Evolutionary conservation across 2,113 vertebrate genomes (phyloP), one percentile per base, ranked within the genome.

Genomic region (Pelusios castaneus): DNA sequence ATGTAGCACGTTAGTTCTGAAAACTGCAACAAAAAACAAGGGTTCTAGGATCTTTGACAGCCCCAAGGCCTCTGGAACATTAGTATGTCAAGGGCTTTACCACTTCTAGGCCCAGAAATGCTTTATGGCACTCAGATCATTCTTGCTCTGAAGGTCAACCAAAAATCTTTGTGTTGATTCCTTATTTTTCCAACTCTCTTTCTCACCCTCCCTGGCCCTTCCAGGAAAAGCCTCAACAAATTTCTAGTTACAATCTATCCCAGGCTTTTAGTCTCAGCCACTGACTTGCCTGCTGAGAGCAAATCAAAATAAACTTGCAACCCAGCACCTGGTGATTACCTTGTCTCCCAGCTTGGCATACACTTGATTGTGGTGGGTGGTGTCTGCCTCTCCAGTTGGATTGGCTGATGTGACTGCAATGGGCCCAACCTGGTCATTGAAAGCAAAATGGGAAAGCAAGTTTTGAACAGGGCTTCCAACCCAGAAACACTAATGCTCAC

Each of bases 311-410:
- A 0, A 8, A 85, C 58, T 19, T 10, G 73, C 63, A 51, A 8
- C 25, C 29, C 0, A 0, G 27, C 79, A 55, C 29, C 10, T 56
- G 19, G 22, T 14, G 9, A 1, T 96, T 96, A 99, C 99, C 98
- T 99, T 98, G 49, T 99, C 93, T 52, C 98, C 98, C 70, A 99
- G 97, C 92, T 99, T 99, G 93, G 99, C 98, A 8, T 98, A 99
- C 83, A 99, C 99, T 60, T 99, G 99, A 93, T 99, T 99, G 97
- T 99, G 99, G 94, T 99, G 99, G 8, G 99, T 99, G 1, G 99
- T 99, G 95, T 99, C 99, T 34, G 99, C 99, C 95, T 99, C 99
- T 75, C 99, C 99, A 2, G 99, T 99, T 0, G 99, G 99, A 95
- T 99, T 99, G 80, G 99, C 99, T 89, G 99, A 99, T 0, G 98